Base-by-base conservation (phyloP, 2,888 invertebrate species). In the Hypolimnas misippus region DNA sequence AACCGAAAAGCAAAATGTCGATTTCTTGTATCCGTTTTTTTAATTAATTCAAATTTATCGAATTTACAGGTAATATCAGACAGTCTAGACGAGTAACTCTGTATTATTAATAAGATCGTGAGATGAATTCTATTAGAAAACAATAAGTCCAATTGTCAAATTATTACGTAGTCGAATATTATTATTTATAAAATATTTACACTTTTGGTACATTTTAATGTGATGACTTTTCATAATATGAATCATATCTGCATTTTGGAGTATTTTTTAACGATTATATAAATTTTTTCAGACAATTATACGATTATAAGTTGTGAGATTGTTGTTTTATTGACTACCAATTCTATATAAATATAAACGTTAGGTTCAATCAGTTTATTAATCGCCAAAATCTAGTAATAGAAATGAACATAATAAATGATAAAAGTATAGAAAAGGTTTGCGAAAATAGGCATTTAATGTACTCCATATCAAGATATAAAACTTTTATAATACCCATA, bases 221-320 rank as follows among this genome's bases (percentile, higher is more conserved):
- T 84, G 83, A 83, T 87, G 81, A 86, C 89, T 86, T 89, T 88
- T 86, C 85, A 83, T 88, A 85, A 83, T 86, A 87, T 87, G 83
- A 84, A 84, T 88, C 82, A 86, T 84, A 80, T 77, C 83, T 87
- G 86, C 86, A 85, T 84, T 86, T 88, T 81, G 83, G 84, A 83
- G 81, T 81, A 66, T 71, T 86, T 91, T 86, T 91, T 88, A 82
- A 82, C 16, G 17, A 81, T 79, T 87, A 83, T 89, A 85, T 85
- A 62, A 87, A 87, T 84, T 87, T 86, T 90, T 89, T 89, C 86
- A 77, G 85, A 87, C 79, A 83, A 85, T 81, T 89, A 87, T 87
- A 87, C 83, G 79, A 78, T 84, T 82, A 80, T 81, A 82, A 78
- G 75, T 83, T 76, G 38, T 31, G 51, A 78, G 64, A 65, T 51